Conservation (phyloP, 2,797 vertebrate genomes). For the Gymnodraco acuticeps region DNA sequence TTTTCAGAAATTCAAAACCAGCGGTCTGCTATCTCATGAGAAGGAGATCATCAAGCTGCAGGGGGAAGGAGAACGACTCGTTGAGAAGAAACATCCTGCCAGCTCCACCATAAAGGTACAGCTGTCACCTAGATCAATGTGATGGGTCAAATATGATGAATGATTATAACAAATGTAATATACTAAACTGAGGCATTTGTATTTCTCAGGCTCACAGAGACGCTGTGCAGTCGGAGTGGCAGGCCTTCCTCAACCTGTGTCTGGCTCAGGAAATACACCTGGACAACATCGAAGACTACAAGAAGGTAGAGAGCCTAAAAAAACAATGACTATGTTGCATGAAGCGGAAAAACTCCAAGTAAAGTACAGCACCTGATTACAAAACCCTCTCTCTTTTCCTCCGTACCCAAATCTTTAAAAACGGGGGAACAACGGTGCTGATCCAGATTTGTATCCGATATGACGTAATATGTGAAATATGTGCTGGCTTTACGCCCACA, state of each 20-base stretch:
- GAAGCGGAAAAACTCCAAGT: no score
- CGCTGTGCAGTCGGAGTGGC: conserved; percentile 89
- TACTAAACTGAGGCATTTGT: background rate
- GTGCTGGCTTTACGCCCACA: no score
- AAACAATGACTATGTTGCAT: no score
- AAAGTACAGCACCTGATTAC: no score
- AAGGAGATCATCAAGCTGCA: conserved; percentile 85
- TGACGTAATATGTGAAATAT: no score
- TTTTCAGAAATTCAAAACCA: conserved; percentile 91
- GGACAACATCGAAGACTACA: conserved; percentile 89
- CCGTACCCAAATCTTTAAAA: no score
- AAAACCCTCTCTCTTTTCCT: no score
- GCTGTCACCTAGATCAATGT: background rate
- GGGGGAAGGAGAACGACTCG: conserved; percentile 84
- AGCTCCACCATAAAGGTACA: conserved; percentile 84
- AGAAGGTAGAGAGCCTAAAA: conserved; percentile 81
- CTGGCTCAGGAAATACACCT: conserved; percentile 93
- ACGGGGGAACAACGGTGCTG: no score
- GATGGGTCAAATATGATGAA: background rate
- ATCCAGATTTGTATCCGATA: no score
- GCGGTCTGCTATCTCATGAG: conserved; percentile 88
- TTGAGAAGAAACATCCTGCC: conserved; percentile 88
- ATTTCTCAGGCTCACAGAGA: conserved; percentile 86
- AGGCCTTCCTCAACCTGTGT: conserved; percentile 92
- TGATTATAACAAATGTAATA: background rate